Percentiles rank a stretch among this genome's conserved stretches.
phyloP scores from a whole-genome alignment of 2,888 invertebrate genomes.

The Chrysolina oricalcia region DNA sequence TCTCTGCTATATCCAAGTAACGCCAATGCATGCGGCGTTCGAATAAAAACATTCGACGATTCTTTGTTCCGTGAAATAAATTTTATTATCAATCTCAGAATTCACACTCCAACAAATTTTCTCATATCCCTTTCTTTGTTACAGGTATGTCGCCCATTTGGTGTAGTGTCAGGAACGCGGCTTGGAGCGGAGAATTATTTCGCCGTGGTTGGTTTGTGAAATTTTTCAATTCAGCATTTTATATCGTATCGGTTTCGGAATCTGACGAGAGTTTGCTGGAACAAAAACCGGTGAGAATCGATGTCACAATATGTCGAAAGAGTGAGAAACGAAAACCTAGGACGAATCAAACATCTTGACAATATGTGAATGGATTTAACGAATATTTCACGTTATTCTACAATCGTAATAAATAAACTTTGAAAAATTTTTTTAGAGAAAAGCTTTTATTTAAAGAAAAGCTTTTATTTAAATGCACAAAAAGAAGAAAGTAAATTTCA shows the following conservation, averaged over 20 bases:
- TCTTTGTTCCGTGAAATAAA: constrained; percentile 57
- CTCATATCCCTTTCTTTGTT: constrained; percentile 58
- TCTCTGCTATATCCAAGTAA: not conserved
- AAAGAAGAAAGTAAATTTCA: no score
- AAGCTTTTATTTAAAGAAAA: no score
- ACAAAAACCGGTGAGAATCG: not conserved
- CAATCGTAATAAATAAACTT: no score
- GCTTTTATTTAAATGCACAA: no score
- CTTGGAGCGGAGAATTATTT: not conserved
- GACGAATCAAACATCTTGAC: no score
- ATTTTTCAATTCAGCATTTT: constrained; percentile 7
- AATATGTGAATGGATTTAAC: no score
- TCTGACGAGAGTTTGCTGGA: not conserved
- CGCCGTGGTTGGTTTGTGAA: constrained; percentile 21
- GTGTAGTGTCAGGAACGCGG: constrained; percentile 19
- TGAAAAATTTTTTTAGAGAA: no score
- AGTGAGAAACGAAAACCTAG: not conserved
- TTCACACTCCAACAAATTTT: constrained; percentile 59
- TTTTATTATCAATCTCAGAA: constrained; percentile 58
- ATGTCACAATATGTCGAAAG: not conserved
- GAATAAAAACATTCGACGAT: constrained; percentile 48
- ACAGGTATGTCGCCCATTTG: constrained; percentile 52
- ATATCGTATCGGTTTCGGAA: not conserved
- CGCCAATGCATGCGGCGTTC: constrained; percentile 29
- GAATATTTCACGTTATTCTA: no score